These are phyloP conservation scores for Macrosoma leucophasiata DNA, from an alignment of 2,888 invertebrate species.

Conservation along the genomic window DNA sequence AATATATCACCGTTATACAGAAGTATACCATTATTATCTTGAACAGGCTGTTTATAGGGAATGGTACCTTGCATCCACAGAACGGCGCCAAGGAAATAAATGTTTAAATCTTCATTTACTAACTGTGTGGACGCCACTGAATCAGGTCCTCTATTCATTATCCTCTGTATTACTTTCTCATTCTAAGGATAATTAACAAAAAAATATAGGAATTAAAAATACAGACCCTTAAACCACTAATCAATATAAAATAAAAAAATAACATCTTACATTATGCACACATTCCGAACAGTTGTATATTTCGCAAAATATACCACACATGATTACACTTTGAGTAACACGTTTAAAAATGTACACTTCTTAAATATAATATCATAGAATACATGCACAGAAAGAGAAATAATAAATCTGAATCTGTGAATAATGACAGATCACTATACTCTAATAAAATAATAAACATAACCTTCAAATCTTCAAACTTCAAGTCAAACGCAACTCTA, in stretches of 20 bases:
- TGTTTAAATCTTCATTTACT: slow-evolving; percentile 28
- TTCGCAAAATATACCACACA: slow-evolving; percentile 75
- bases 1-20: slow-evolving; percentile 95
- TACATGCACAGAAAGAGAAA: too few relatives aligned
- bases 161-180: slow-evolving; percentile 43
- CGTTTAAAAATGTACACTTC: too few relatives aligned
- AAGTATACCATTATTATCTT: slow-evolving; percentile 77
- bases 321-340: slow-evolving; percentile 24
- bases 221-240: background rate
- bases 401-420: too few relatives aligned
- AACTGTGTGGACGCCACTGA: slow-evolving; percentile 35
- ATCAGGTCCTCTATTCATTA: slow-evolving; percentile 78
- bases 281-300: slow-evolving; percentile 35
- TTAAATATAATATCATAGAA: too few relatives aligned
- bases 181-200: slow-evolving; percentile 44
- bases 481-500: background rate
- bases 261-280: slow-evolving; percentile 28
- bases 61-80: slow-evolving; percentile 89
- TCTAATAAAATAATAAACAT: slow-evolving; percentile 2
- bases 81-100: slow-evolving; percentile 75
- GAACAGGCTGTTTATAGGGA: slow-evolving; percentile 81
- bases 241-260: background rate
- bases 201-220: slow-evolving; percentile 12
- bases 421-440: background rate
- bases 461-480: background rate